Evolutionary conservation across 1,140 invertebrate species (phyloP).

Genomic region (Globodera rostochiensis): DNA sequence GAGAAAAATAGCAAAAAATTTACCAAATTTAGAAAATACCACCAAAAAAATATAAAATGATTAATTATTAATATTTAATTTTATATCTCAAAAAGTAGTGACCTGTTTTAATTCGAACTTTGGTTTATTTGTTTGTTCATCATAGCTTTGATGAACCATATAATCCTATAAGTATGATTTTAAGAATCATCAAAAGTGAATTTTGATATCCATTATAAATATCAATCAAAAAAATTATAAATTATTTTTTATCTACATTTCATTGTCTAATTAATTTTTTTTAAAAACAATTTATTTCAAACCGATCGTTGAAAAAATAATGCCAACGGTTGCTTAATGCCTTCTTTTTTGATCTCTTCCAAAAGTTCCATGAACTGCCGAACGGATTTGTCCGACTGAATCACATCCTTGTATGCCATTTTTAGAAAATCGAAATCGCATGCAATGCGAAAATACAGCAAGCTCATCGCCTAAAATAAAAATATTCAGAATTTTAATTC

Average conservation of each 20-base stretch:
- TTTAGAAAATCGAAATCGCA: conserved; percentile 62
- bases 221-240: no score
- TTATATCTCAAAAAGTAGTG: not conserved
- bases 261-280: not conserved
- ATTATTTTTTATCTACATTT: no score
- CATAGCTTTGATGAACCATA: conserved; percentile 33
- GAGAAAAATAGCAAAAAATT: no score
- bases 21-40: no score
- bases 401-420: conserved; percentile 56
- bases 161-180: conserved; percentile 44
- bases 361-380: conserved; percentile 55
- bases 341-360: conserved; percentile 43
- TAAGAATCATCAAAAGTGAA: no score
- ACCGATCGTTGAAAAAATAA: conserved; percentile 63
- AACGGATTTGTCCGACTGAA: conserved; percentile 61
- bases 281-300: conserved; percentile 35
- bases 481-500: not conserved
- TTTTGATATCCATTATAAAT: no score
- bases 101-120: conserved; percentile 55
- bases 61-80: conserved; percentile 59
- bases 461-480: conserved; percentile 54
- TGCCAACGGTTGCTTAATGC: conserved; percentile 46
- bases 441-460: conserved; percentile 59
- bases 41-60: conserved; percentile 60
- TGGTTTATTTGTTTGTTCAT: conserved; percentile 11